Evolutionary conservation across 1,140 invertebrate genomes (phyloP).

Genomic region (Vanessa atalanta): DNA sequence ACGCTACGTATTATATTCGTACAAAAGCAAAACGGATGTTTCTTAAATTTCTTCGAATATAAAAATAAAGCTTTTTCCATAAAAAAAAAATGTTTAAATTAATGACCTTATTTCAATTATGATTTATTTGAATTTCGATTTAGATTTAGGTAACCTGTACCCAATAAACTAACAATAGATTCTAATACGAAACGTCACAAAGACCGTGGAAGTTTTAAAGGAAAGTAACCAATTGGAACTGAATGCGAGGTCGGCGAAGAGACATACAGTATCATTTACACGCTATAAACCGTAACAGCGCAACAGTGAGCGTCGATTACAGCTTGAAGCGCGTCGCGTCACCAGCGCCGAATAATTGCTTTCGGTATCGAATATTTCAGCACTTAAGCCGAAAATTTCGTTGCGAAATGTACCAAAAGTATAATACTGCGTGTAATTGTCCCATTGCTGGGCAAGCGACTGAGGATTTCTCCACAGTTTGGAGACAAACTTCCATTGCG

Average conservation of each 20-base stretch:
- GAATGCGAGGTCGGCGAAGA: slow-evolving; percentile 14
- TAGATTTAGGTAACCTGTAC: no score
- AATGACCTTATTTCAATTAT: no score
- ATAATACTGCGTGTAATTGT: no score
- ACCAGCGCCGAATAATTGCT: slow-evolving; percentile 40
- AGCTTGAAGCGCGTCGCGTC: slow-evolving; percentile 27
- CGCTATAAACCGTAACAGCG: slow-evolving; percentile 37
- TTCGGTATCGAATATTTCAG: slow-evolving; percentile 29
- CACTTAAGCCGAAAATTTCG: slow-evolving; percentile 17
- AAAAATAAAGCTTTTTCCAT: no score
- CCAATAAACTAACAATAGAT: slow-evolving; percentile 4
- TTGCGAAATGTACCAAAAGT: slow-evolving; percentile 40
- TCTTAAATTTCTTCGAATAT: no score
- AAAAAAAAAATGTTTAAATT: no score
- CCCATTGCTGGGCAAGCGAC: no score
- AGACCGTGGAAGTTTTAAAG: slow-evolving; percentile 5
- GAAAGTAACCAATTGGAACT: slow-evolving; percentile 10
- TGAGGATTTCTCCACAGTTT: no score
- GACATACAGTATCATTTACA: slow-evolving; percentile 36
- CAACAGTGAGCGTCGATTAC: slow-evolving; percentile 32
- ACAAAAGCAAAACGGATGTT: no score
- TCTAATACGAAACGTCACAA: neutral
- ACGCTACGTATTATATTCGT: no score
- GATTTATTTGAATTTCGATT: no score
- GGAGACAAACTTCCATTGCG: no score